Percentiles rank a stretch among this genome's conserved stretches.
phyloP scores from a whole-genome alignment of 2,888 invertebrate genomes.

The Drosophila gaucha region DNA sequence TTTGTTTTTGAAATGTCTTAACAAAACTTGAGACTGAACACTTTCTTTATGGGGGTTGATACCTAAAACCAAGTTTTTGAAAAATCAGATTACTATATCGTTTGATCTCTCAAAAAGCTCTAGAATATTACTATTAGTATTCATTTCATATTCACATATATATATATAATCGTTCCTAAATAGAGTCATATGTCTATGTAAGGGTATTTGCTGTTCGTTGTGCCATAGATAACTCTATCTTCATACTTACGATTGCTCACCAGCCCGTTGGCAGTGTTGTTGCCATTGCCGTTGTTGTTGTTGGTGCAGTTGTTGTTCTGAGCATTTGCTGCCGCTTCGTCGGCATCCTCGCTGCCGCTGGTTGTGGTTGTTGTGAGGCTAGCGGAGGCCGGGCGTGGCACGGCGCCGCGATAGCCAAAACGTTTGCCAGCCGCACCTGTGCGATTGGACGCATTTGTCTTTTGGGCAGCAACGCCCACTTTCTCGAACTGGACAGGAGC shows the following conservation, averaged over 20 bases:
- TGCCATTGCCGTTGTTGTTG: neutral
- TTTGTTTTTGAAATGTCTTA: too few relatives aligned
- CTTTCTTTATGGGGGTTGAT: too few relatives aligned
- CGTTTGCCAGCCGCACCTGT: conserved; percentile 88
- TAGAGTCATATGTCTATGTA: too few relatives aligned
- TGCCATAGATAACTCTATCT: too few relatives aligned
- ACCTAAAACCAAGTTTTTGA: too few relatives aligned
- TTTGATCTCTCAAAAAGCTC: too few relatives aligned
- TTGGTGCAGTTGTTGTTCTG: conserved; percentile 62
- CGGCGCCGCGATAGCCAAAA: conserved; percentile 90
- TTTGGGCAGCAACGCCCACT: conserved; percentile 79
- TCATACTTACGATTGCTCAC: conserved; percentile 81
- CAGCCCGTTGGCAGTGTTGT: conserved; percentile 40
- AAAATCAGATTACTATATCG: too few relatives aligned
- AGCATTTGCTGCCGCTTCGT: conserved; percentile 48
- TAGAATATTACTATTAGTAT: too few relatives aligned
- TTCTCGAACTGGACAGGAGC: conserved; percentile 81
- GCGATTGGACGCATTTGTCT: conserved; percentile 83
- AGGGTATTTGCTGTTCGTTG: conserved; percentile 8
- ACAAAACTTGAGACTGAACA: too few relatives aligned
- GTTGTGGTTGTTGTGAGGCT: conserved; percentile 81
- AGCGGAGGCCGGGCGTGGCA: conserved; percentile 86
- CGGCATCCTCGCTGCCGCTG: conserved; percentile 51
- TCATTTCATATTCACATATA: too few relatives aligned
- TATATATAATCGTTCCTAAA: too few relatives aligned